Base-by-base conservation (phyloP, 2,113 vertebrate genomes). In the Ramphastos sulfuratus region DNA sequence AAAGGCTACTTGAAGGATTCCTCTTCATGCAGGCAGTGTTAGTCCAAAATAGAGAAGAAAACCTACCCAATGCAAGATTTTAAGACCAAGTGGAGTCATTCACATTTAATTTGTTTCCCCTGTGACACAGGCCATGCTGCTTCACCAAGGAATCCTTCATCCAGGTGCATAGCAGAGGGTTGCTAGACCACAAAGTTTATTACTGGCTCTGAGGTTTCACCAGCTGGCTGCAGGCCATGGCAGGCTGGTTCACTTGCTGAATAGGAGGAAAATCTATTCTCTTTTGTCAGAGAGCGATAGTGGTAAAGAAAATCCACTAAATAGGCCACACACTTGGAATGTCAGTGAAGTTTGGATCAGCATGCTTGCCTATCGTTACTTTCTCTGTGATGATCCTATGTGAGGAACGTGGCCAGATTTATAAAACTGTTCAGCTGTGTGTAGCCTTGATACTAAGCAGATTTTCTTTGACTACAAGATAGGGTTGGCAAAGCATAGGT, bases 311-410 rank as follows among this genome's bases (percentile, higher is more conserved):
- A 83, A 88, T 7, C 39, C 52, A 20, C 56, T 13, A 4, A 33
- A 59, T 3, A 48, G 44, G 46, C 75, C 59, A 10, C n/a, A 56
- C 23, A 0, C 25, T 70, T 42, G 70, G 33, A 52, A 23, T 37
- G 63, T 56, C 59, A 4, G 27, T 1, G 44, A 67, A 31, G 31
- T 58, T 35, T 30, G 30, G 55, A 69, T 69, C 48, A 75, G 37
- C n/a, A 70, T 0, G 0, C 71, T 73, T 85, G 25, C 35, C 55
- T 50, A 0, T 54, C 46, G 2, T 16, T 54, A 7, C 59, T 54
- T 65, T 79, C n/a, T 82, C 55, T 52, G 44, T 56, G 58, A 9
- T 0, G 0, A 3, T 25, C n/a, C 59, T 42, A 11, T 33, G 35
- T 35, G 44, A 87, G 31, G 48, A 89, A 11, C 30, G 35, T 1